Base-by-base conservation (phyloP, 2,113 vertebrate genomes). In the Tenebrosternarchus preto region DNA sequence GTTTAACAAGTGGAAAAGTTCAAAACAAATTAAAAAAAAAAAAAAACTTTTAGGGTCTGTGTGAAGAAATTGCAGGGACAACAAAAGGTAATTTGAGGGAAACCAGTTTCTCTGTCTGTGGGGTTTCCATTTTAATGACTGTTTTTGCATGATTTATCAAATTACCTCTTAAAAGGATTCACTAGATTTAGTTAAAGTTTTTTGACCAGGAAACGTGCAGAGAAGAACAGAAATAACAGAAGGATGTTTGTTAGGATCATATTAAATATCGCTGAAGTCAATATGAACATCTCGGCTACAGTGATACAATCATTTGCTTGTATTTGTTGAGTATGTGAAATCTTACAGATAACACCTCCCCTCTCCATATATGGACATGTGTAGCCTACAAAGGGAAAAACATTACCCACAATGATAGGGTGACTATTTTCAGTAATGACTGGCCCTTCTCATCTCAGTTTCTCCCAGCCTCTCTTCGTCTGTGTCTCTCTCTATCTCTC, bases 21-120 rank as follows among this genome's bases (percentile, higher is more conserved):
- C 64, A 75, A 79, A 85, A 78, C 80, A 76, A 81, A 84, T 84
- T 76, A 36, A 84, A 66, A 84, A 84, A n/a, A n/a, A n/a, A 84
- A 67, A 84, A 67, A 84, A 84, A 84, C 83, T 84, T 82, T 76
- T 33, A 69, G 56, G 31, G 68, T 80, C 53, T 71, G 59, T 31
- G 74, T 66, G 70, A 84, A 81, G 43, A 81, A 78, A 84, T 81
- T 79, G 76, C 80, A 71, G 29, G 46, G 76, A 79, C 80, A 70
- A 76, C 60, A 55, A n/a, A 64, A 82, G 64, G 74, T 67, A 27
- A 46, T 81, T 81, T 24, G 31, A 74, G n/a, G 57, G 9, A 69
- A 55, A 59, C 76, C 20, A 43, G 73, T 31, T 73, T 80, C 64
- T 77, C 50, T 50, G 50, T 73, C 64, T 80, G 53, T 67, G 70